phyloP scores from a whole-genome alignment of 2,797 vertebrate genomes.

The Schizopygopsis malacanthus region DNA sequence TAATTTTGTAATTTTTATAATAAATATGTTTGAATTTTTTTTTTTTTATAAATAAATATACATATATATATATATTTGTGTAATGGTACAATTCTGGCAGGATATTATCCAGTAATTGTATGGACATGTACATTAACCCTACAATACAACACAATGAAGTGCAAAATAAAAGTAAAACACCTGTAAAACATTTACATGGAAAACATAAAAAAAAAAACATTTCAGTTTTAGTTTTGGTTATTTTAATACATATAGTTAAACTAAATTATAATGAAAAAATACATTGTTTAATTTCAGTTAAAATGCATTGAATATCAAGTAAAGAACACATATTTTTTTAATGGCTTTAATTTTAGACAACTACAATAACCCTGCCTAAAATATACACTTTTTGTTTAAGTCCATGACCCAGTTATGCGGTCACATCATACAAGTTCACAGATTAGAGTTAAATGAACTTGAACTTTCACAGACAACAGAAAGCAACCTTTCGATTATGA shows the following conservation, averaged over 20 bases:
- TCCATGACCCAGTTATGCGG: background rate
- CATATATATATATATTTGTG: no score
- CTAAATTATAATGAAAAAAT: background rate
- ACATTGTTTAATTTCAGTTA: background rate
- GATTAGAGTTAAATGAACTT: background rate
- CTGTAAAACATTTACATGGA: background rate
- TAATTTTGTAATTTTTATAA: background rate
- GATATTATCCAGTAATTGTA: background rate
- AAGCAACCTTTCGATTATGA: no score
- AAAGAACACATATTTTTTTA: background rate
- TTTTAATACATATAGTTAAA: background rate
- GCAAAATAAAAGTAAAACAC: background rate
- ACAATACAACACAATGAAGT: no score
- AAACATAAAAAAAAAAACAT: background rate
- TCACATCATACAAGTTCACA: background rate
- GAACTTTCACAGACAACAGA: background rate
- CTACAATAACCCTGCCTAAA: background rate
- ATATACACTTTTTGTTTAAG: background rate
- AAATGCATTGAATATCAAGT: background rate
- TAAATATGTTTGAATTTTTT: no score
- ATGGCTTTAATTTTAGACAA: background rate
- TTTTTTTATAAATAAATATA: no score
- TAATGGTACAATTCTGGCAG: background rate
- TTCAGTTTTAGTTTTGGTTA: background rate
- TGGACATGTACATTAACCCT: background rate